Evolutionary conservation across 2,113 vertebrate genomes (phyloP).

Genomic region (Oreochromis niloticus): DNA sequence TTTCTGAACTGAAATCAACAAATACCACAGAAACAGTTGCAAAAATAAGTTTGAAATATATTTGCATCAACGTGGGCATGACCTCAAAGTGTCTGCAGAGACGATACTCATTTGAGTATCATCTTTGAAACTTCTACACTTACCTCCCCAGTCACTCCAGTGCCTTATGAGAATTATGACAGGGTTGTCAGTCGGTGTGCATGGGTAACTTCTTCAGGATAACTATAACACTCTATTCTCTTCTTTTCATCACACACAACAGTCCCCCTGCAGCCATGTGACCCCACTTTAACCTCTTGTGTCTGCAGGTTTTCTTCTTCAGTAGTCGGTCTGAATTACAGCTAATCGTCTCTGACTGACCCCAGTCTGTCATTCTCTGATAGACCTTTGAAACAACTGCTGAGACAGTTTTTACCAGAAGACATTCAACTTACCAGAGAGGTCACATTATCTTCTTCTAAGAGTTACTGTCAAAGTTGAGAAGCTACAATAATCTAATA

Average conservation of each 20-base stretch:
- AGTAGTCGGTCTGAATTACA: conserved; percentile 21
- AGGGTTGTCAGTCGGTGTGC: conserved; percentile 14
- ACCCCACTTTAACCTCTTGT: conserved; percentile 49
- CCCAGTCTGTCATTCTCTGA: not conserved
- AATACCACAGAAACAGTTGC: not conserved
- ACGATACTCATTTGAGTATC: not conserved
- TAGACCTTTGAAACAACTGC: not conserved
- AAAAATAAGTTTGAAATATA: not conserved
- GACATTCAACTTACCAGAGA: not conserved
- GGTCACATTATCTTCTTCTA: not conserved
- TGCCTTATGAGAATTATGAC: conserved; percentile 23
- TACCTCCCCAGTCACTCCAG: not conserved
- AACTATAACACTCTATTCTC: not conserved
- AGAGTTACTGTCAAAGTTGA: not conserved
- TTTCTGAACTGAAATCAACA: not conserved
- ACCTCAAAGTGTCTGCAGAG: not conserved
- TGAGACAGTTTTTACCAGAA: not conserved
- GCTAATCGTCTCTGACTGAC: not conserved
- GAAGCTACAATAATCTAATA: not conserved
- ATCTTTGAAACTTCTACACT: not conserved
- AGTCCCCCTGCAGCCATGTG: conserved; percentile 15
- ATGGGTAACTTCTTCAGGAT: not conserved
- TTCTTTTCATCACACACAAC: not conserved
- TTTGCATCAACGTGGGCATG: not conserved
- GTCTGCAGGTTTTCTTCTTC: not conserved